Percentiles rank a stretch among this genome's conserved stretches.
Conservation (phyloP, 1,140 invertebrate species). For the Drosophila dunni region DNA sequence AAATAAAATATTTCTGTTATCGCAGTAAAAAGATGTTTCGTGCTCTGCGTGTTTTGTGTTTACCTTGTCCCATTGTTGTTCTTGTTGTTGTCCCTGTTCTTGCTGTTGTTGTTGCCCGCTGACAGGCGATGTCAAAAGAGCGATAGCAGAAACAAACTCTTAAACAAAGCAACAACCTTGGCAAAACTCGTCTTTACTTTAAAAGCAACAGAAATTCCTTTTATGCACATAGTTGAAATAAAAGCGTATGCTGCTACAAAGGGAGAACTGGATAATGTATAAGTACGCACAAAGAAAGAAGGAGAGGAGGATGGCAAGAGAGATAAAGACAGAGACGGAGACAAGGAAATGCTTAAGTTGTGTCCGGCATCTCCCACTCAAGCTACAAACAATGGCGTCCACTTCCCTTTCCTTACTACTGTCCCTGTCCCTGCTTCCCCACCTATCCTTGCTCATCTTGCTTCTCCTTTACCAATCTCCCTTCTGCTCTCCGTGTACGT, state of each 20-base stretch:
- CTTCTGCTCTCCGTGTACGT: too few species aligned
- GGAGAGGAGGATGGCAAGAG: conserved; percentile 3
- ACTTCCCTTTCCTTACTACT: too few species aligned
- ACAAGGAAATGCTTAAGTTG: conserved; percentile 7
- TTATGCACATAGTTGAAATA: conserved; percentile 35
- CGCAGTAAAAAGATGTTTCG: conserved; percentile 79
- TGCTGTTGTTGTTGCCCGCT: conserved; percentile 13
- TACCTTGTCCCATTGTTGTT: conserved; percentile 60
- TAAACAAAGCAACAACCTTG: conserved; percentile 44
- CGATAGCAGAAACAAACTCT: conserved; percentile 25
- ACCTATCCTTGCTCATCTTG: too few species aligned
- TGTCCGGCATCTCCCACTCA: conserved; percentile 37
- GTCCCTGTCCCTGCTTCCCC: too few species aligned
- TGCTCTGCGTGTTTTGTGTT: conserved; percentile 60
- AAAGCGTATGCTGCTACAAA: conserved; percentile 20
- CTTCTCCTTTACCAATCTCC: too few species aligned
- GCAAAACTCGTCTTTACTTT: conserved; percentile 16
- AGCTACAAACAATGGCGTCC: conserved; percentile 45
- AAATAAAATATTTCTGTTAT: conserved; percentile 82
- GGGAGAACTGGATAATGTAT: conserved; percentile 33
- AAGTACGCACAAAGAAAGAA: conserved; percentile 12
- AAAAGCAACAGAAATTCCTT: conserved; percentile 37
- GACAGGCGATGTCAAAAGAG: conserved; percentile 35
- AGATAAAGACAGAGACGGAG: background rate
- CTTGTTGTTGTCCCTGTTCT: conserved; percentile 9